Conservation (phyloP, 1,140 invertebrate species). For the Rhyacophila brunnea region DNA sequence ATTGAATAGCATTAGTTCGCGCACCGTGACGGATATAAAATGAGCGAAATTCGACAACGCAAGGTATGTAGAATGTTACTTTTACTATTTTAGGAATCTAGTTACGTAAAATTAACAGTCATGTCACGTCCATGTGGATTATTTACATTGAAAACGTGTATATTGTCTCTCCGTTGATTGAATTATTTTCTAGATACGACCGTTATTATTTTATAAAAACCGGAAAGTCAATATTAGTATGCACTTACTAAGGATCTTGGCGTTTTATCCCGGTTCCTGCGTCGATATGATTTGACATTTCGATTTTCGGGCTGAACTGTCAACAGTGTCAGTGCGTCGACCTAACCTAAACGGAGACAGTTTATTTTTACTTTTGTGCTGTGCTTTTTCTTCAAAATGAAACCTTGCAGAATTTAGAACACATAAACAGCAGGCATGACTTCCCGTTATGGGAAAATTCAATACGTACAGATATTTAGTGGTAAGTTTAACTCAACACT, state of each 20-base stretch:
- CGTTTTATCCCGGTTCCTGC: too few relatives aligned
- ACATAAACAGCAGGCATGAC: constrained; percentile 9
- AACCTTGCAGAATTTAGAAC: constrained; percentile 1
- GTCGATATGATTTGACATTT: not conserved
- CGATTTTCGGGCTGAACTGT: constrained; percentile 6
- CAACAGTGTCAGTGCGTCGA: too few relatives aligned
- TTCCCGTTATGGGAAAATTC: constrained; percentile 52
- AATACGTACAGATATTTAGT: constrained; percentile 55
- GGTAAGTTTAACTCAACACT: constrained; percentile 42
- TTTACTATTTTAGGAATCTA: not conserved
- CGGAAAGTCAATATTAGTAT: too few relatives aligned
- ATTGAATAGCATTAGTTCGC: too few relatives aligned
- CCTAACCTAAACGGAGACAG: constrained; percentile 10
- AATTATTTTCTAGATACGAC: too few relatives aligned
- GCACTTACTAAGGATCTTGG: too few relatives aligned
- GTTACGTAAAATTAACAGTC: constrained; percentile 10
- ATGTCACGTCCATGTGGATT: not conserved
- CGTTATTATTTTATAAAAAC: too few relatives aligned
- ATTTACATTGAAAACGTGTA: too few relatives aligned
- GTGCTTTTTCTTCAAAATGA: constrained; percentile 5
- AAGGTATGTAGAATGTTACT: constrained; percentile 17
- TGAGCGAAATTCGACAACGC: constrained; percentile 24
- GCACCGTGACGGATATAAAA: not conserved
- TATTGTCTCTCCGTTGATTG: too few relatives aligned
- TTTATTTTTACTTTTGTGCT: not conserved